Evolutionary conservation across 35 echinoderm and acorn worm species (phyloP).

Genomic region (Diadema setosum): DNA sequence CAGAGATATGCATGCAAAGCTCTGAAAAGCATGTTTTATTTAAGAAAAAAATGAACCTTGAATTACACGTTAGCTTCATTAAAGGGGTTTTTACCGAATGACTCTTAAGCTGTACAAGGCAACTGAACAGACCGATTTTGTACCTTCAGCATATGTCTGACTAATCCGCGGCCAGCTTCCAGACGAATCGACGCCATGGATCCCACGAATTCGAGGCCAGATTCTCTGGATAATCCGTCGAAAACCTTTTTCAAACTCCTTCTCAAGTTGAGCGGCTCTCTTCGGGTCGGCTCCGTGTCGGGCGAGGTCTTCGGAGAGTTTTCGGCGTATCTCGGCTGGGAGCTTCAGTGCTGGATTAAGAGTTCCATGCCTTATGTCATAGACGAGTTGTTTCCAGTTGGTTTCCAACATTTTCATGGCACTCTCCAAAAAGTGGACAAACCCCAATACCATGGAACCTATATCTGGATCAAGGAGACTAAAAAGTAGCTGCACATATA

Average conservation of each 20-base stretch:
- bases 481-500: constrained; percentile 50
- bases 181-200: not conserved
- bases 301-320: not conserved
- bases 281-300: not conserved
- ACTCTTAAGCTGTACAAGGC: too few species aligned
- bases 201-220: constrained; percentile 14
- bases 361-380: constrained; percentile 38
- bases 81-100: too few species aligned
- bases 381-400: constrained; percentile 28
- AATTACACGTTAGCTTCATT: too few species aligned
- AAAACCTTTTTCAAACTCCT: constrained; percentile 71
- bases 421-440: not conserved
- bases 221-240: constrained; percentile 41
- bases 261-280: constrained; percentile 18
- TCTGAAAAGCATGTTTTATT: too few species aligned
- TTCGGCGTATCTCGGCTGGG: not conserved
- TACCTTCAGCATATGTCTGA: not conserved
- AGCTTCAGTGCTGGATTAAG: constrained; percentile 26
- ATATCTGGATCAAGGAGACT: constrained; percentile 31
- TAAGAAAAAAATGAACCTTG: too few species aligned
- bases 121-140: too few species aligned
- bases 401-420: constrained; percentile 33
- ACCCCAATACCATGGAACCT: not conserved
- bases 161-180: constrained; percentile 1
- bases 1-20: too few species aligned